phyloP scores from a whole-genome alignment of 2,888 invertebrate species.

The Hesperia comma region DNA sequence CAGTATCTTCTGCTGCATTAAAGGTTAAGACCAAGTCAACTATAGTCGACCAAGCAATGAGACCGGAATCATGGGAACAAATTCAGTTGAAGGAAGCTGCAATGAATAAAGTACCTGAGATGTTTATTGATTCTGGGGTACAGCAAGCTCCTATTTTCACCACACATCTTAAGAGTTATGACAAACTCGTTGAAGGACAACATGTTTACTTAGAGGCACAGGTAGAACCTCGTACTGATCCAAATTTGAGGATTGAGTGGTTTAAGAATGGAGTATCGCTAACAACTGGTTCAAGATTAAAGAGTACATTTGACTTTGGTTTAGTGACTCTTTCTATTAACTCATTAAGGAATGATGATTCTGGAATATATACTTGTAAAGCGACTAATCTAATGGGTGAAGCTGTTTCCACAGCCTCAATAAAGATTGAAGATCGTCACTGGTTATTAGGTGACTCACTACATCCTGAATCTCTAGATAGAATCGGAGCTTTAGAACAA shows the following conservation, averaged over 20 bases:
- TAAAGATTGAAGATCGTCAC: conserved; percentile 94
- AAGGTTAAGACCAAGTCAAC: conserved; percentile 93
- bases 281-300: conserved; percentile 94
- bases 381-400: conserved; percentile 97
- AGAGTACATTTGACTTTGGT: conserved; percentile 98
- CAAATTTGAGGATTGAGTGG: conserved; percentile 94
- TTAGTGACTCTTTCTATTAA: conserved; percentile 96
- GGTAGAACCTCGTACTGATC: conserved; percentile 95
- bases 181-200: conserved; percentile 93
- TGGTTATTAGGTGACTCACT: conserved; percentile 94
- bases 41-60: conserved; percentile 92
- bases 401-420: conserved; percentile 95
- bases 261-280: conserved; percentile 95
- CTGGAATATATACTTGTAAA: conserved; percentile 97
- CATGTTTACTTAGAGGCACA: conserved; percentile 94
- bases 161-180: conserved; percentile 93
- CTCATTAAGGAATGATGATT: conserved; percentile 94
- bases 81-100: conserved; percentile 96
- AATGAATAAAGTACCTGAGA: conserved; percentile 94
- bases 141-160: conserved; percentile 98
- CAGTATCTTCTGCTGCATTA: conserved; percentile 94
- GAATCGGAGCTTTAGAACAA: conserved; percentile 93
- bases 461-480: conserved; percentile 94
- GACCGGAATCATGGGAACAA: conserved; percentile 96
- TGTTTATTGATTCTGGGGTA: conserved; percentile 92